These are phyloP conservation scores for Trogon melanurus DNA, from an alignment of 2,113 vertebrate species.

Conservation along the genomic window DNA sequence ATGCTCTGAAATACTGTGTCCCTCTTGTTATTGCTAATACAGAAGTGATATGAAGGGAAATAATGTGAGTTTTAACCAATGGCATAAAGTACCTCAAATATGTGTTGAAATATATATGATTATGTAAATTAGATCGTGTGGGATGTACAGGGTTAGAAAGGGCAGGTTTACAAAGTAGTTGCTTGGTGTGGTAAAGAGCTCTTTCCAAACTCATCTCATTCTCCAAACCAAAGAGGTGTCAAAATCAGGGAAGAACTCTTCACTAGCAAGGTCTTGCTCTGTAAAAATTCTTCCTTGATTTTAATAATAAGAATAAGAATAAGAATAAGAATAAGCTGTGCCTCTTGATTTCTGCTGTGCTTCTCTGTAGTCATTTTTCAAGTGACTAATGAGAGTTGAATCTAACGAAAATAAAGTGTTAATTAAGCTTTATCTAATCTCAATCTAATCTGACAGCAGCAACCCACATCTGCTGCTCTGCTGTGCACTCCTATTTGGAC, in stretches of 20 bases:
- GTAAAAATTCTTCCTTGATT: background rate
- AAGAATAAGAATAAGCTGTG: background rate
- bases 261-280: background rate
- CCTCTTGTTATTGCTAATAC: background rate
- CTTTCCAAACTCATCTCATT: background rate
- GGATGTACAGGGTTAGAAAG: background rate
- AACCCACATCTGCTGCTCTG: constrained; percentile 31
- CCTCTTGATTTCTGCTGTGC: background rate
- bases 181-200: background rate
- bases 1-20: background rate
- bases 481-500: background rate
- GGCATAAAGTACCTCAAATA: background rate
- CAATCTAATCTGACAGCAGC: constrained; percentile 58
- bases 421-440: constrained; percentile 56
- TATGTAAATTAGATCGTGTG: background rate
- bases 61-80: background rate
- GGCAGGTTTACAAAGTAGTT: background rate
- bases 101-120: background rate
- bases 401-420: constrained; percentile 31
- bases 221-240: background rate
- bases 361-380: background rate
- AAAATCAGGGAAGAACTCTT: background rate
- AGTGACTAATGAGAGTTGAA: constrained; percentile 28
- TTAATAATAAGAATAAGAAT: background rate
- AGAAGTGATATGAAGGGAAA: background rate